These are phyloP conservation scores for Lucinisca nassula DNA, from an alignment of 2,888 invertebrate genomes.

Conservation along the genomic window DNA sequence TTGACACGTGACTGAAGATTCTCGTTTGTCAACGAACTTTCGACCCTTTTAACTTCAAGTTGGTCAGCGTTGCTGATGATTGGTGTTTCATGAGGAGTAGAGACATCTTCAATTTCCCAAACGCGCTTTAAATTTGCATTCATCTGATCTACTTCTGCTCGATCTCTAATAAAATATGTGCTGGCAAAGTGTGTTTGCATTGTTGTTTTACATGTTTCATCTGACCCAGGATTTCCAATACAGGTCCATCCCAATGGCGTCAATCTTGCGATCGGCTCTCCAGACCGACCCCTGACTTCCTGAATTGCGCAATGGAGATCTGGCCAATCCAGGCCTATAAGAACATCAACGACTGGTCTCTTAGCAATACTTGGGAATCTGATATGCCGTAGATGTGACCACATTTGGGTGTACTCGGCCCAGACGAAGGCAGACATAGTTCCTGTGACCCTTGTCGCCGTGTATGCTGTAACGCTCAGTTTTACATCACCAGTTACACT, in stretches of 20 bases:
- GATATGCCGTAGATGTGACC: neutral
- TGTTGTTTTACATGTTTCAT: neutral
- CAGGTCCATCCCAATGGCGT: conserved; percentile 32
- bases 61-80: too few relatives aligned
- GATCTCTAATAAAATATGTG: neutral
- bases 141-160: too few relatives aligned
- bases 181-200: neutral
- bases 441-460: neutral
- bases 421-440: conserved; percentile 1
- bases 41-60: too few relatives aligned
- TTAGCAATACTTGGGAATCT: conserved; percentile 19
- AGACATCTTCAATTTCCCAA: conserved; percentile 45
- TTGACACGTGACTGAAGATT: too few relatives aligned
- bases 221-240: conserved; percentile 3
- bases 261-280: neutral
- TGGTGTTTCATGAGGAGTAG: too few relatives aligned
- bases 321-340: conserved; percentile 18
- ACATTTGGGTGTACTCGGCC: neutral
- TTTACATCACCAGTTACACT: neutral
- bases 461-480: neutral
- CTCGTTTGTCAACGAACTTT: too few relatives aligned
- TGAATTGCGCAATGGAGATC: neutral
- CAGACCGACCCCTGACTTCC: conserved; percentile 12
- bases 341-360: neutral
- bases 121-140: conserved; percentile 16